These are phyloP conservation scores for Eudemis profundana DNA, from an alignment of 2,888 invertebrate genomes.

Conservation along the genomic window DNA sequence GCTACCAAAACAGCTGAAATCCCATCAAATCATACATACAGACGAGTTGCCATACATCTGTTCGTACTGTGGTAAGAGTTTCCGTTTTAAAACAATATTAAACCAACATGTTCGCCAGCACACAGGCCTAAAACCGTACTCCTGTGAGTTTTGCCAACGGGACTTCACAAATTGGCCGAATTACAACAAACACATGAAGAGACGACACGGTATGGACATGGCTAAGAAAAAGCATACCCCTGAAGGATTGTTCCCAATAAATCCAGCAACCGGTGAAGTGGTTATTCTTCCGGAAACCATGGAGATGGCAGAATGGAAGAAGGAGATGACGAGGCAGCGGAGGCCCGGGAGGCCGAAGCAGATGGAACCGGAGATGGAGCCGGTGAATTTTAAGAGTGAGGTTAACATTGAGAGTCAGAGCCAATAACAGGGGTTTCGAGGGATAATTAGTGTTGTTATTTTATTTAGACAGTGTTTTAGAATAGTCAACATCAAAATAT, in stretches of 20 bases:
- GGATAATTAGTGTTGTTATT: background rate
- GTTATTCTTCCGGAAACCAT: conserved; percentile 57
- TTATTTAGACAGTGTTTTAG: background rate
- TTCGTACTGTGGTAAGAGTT: conserved; percentile 88
- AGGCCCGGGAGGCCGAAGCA: conserved; percentile 51
- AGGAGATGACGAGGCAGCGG: conserved; percentile 54
- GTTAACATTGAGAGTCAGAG: conserved; percentile 16
- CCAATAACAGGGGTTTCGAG: conserved; percentile 14
- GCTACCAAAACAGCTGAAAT: conserved; percentile 73
- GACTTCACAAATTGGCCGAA: conserved; percentile 91
- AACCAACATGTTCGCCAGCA: conserved; percentile 89
- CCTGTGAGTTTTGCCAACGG: conserved; percentile 87
- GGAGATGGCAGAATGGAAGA: conserved; percentile 65
- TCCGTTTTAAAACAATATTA: conserved; percentile 88
- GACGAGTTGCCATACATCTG: conserved; percentile 89
- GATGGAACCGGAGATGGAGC: conserved; percentile 6
- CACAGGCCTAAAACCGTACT: conserved; percentile 88
- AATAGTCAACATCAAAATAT: background rate
- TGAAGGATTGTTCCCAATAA: conserved; percentile 64
- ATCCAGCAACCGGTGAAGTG: conserved; percentile 59
- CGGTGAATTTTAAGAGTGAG: conserved; percentile 30
- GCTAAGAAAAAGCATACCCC: conserved; percentile 61
- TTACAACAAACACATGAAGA: conserved; percentile 91
- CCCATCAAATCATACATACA: conserved; percentile 89
- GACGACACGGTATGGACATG: conserved; percentile 85